Evolutionary conservation across 2,797 vertebrate genomes (phyloP).

Genomic region (Buceros bicornis): DNA sequence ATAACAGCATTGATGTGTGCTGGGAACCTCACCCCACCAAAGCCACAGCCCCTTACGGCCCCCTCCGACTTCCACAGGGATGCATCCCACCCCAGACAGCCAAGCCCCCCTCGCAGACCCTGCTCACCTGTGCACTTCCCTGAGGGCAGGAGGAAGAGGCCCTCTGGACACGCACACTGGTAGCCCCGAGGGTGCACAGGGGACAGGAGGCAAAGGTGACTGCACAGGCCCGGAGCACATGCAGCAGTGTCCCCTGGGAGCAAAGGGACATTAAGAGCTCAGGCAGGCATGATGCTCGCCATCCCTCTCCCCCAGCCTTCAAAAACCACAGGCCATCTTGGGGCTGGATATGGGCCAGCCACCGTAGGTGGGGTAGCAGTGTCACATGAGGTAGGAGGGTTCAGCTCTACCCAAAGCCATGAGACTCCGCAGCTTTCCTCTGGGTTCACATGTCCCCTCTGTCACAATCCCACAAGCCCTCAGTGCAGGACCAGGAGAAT

Average conservation of each 20-base stretch:
- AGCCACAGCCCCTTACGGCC: background rate
- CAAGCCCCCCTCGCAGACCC: background rate
- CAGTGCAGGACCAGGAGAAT: fast-evolving
- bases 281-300: background rate
- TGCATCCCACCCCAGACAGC: background rate
- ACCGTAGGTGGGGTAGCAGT: background rate
- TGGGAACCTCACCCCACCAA: background rate
- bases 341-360: background rate
- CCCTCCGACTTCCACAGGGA: background rate
- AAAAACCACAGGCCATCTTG: background rate
- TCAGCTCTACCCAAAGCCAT: background rate
- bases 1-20: background rate
- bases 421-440: background rate
- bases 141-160: conserved; percentile 81
- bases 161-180: conserved; percentile 86
- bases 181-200: conserved; percentile 82
- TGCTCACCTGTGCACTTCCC: conserved; percentile 86
- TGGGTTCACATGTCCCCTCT: fast-evolving
- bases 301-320: background rate
- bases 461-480: background rate
- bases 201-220: conserved; percentile 87
- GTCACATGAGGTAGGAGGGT: background rate
- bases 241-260: conserved; percentile 69
- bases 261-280: background rate
- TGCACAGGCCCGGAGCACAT: conserved; percentile 81